Evolutionary conservation across 2,888 invertebrate genomes (phyloP).

Genomic region (Dryococelus australis): DNA sequence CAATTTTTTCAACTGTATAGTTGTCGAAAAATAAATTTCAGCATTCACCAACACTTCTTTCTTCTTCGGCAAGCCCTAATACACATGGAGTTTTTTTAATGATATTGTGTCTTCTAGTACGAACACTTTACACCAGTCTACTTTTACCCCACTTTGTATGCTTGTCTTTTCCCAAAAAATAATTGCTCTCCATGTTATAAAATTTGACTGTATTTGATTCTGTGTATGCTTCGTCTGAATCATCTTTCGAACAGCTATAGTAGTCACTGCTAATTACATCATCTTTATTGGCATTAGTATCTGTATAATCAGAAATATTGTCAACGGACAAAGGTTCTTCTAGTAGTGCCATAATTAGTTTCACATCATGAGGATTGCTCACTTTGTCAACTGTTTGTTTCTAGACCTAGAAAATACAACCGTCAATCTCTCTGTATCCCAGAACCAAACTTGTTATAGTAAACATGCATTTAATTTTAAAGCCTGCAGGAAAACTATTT

Average conservation of each 20-base stretch:
- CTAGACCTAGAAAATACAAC: background rate
- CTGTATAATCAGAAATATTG: background rate
- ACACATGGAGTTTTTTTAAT: background rate
- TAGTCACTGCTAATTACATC: background rate
- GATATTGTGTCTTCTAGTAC: background rate
- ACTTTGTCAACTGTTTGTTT: background rate
- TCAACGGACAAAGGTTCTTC: background rate
- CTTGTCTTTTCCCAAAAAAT: background rate
- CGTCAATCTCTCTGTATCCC: no score
- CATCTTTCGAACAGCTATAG: background rate
- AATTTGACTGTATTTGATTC: no score
- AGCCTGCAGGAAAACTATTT: background rate
- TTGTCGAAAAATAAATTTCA: background rate
- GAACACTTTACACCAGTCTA: background rate
- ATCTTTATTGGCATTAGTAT: no score
- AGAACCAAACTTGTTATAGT: background rate
- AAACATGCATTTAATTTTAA: background rate
- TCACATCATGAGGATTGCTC: background rate
- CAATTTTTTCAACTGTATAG: background rate
- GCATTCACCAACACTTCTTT: background rate
- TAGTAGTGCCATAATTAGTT: background rate
- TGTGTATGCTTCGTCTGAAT: background rate
- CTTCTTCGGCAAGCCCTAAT: background rate
- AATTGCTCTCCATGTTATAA: background rate
- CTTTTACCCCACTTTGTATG: background rate